phyloP scores from a whole-genome alignment of 1,140 invertebrate genomes.

The Lepidurus packardi region DNA sequence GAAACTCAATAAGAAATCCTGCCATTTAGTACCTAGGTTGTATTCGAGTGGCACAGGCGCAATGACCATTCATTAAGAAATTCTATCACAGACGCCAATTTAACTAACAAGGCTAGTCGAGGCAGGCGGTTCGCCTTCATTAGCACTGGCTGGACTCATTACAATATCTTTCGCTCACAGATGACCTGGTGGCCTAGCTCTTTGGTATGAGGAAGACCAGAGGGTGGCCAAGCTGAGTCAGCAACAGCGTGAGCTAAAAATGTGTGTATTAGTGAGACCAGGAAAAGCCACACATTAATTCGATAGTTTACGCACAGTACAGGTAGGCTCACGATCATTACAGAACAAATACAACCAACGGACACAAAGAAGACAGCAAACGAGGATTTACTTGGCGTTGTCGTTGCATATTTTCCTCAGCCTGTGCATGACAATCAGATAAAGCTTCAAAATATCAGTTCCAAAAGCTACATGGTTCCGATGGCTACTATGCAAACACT shows the following conservation, averaged over 20 bases:
- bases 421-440: no score
- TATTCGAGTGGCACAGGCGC: not conserved
- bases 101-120: not conserved
- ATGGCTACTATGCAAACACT: no score
- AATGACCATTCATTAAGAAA: not conserved
- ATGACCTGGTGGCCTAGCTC: constrained; percentile 2
- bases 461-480: no score
- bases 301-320: not conserved
- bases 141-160: not conserved
- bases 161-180: constrained; percentile 11
- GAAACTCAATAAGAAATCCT: not conserved
- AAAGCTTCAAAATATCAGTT: no score
- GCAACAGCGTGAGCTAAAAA: not conserved
- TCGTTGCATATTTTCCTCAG: no score
- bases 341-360: not conserved
- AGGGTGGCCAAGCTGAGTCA: not conserved
- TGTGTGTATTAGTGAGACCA: not conserved
- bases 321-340: not conserved
- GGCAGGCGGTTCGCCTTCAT: not conserved
- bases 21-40: not conserved
- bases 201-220: constrained; percentile 21
- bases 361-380: not conserved
- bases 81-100: not conserved
- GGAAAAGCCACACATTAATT: not conserved
- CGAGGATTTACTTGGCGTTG: no score